Percentiles rank a stretch among this genome's conserved stretches.
Conservation (phyloP, 1,140 invertebrate species). For the Macrostomum lignano region DNA sequence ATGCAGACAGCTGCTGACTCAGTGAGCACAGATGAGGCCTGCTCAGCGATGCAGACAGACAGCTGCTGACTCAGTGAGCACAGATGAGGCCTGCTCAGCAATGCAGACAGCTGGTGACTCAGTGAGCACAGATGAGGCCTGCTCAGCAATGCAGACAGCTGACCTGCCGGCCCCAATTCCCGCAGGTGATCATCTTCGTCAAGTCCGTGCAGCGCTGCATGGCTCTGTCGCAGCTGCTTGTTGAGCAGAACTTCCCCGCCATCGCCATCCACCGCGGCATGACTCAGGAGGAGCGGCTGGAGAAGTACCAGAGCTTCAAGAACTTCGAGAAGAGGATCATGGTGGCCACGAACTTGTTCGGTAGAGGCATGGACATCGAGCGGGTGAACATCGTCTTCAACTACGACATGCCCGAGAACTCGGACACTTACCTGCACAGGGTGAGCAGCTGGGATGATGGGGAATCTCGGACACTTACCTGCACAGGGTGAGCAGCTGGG, state of each 20-base stretch:
- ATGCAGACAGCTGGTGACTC: no score
- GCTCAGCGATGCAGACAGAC: no score
- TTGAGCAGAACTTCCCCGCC: constrained; percentile 95
- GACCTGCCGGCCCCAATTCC: no score
- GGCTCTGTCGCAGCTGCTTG: constrained; percentile 69
- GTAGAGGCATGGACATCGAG: constrained; percentile 40
- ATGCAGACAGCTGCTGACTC: no score
- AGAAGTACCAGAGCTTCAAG: constrained; percentile 92
- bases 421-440: constrained; percentile 89
- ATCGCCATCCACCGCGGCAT: constrained; percentile 95
- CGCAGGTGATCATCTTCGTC: constrained; percentile 60
- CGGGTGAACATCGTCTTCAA: constrained; percentile 99
- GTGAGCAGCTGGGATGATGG: no score
- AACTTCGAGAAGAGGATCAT: constrained; percentile 95
- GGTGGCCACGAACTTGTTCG: constrained; percentile 94
- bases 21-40: no score
- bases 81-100: no score
- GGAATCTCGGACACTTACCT: no score
- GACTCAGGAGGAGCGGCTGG: constrained; percentile 71
- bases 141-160: no score
- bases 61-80: no score
- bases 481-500: no score
- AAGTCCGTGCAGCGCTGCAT: constrained; percentile 93
- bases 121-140: no score
- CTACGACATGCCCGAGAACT: constrained; percentile 99